Percentiles rank a stretch among this genome's conserved stretches.
These are phyloP conservation scores for Crenichthys baileyi DNA, from an alignment of 2,797 vertebrate species.

Conservation along the genomic window DNA sequence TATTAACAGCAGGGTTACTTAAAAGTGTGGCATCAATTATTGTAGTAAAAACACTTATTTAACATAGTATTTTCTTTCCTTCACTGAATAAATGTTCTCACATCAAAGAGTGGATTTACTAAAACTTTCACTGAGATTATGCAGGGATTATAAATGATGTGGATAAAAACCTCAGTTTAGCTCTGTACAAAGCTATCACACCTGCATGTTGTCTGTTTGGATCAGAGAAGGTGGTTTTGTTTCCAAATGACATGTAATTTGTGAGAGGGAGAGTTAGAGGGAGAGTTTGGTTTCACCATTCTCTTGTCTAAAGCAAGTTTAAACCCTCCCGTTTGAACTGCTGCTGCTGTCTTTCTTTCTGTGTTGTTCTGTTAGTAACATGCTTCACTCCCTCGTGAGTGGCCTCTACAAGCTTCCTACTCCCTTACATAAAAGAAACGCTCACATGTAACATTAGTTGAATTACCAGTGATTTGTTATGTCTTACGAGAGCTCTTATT, in stretches of 20 bases:
- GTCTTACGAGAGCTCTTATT: too few species aligned
- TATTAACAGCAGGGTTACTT: too few species aligned
- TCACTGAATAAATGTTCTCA: too few species aligned
- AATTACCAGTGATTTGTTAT: too few species aligned
- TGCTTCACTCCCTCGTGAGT: background rate
- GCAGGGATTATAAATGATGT: too few species aligned
- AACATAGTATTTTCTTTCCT: too few species aligned
- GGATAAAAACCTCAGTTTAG: background rate
- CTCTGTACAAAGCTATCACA: background rate
- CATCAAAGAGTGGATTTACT: too few species aligned
- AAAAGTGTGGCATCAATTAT: too few species aligned
- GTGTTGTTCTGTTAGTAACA: background rate
- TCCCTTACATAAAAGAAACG: too few species aligned
- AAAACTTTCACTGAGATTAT: too few species aligned
- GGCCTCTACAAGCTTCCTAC: background rate
- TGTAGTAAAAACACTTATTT: too few species aligned
- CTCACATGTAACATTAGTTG: too few species aligned
- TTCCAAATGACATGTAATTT: background rate
- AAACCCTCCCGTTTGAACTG: constrained; percentile 9
- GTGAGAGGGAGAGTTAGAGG: constrained; percentile 1
- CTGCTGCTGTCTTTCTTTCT: background rate
- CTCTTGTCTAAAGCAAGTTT: background rate
- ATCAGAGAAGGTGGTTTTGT: background rate
- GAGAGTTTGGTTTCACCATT: background rate
- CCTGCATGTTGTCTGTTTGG: background rate